phyloP scores from a whole-genome alignment of 2,888 invertebrate species.

The Molanna angustata region DNA sequence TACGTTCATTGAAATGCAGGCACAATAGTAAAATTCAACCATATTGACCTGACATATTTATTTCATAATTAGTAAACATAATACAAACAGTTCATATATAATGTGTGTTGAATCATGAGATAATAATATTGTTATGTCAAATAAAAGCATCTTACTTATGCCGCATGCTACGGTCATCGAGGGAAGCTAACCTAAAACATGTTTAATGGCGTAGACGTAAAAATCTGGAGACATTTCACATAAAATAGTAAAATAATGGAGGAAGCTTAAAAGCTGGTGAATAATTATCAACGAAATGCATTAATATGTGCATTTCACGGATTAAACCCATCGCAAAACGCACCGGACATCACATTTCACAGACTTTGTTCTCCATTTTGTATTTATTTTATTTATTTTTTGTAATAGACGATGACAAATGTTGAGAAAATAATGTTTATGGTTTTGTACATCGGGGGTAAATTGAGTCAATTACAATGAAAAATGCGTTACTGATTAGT shows the following conservation, averaged over 20 bases:
- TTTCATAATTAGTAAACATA: background rate
- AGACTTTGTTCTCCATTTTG: slow-evolving; percentile 19
- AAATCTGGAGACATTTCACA: slow-evolving; percentile 20
- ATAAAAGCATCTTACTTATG: slow-evolving; percentile 21
- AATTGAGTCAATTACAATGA: too few relatives aligned
- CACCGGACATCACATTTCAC: slow-evolving; percentile 26
- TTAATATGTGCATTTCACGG: slow-evolving; percentile 20
- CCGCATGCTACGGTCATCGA: slow-evolving; percentile 23
- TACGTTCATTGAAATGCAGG: too few relatives aligned
- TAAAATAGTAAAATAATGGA: slow-evolving; percentile 8
- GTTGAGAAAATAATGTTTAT: too few relatives aligned
- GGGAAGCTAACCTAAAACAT: slow-evolving; percentile 27
- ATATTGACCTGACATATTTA: background rate
- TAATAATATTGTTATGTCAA: slow-evolving; percentile 4
- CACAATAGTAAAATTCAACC: too few relatives aligned
- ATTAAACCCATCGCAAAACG: slow-evolving; percentile 26
- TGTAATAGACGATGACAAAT: too few relatives aligned
- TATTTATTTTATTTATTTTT: background rate
- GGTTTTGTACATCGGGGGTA: too few relatives aligned
- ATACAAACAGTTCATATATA: too few relatives aligned
- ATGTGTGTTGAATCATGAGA: background rate
- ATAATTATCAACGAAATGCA: slow-evolving; percentile 17
- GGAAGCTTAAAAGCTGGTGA: slow-evolving; percentile 13
- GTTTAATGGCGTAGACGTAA: slow-evolving; percentile 11
- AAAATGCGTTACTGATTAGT: too few relatives aligned